Conservation (phyloP, 2,797 vertebrate species). For the Ambastaia sidthimunki region DNA sequence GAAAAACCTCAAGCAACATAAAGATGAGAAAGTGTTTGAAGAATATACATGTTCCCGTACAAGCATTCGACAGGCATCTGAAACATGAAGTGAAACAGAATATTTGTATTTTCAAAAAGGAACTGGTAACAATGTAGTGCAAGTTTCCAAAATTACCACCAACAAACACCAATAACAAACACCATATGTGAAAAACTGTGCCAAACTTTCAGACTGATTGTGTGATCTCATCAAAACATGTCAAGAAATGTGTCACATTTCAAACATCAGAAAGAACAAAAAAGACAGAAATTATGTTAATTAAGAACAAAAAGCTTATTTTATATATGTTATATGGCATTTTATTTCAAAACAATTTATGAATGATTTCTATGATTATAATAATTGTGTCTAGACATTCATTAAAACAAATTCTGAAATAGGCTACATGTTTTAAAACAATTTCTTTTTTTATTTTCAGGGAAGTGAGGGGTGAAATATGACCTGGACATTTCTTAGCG, state of each 20-base stretch:
- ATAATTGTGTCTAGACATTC: background rate
- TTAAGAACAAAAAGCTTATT: background rate
- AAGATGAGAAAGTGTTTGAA: conserved; percentile 6
- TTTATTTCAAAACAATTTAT: no score
- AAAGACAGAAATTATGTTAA: background rate
- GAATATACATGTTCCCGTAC: background rate
- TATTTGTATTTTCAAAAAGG: conserved; percentile 1
- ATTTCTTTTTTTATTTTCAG: background rate
- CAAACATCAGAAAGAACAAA: no score
- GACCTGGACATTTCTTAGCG: background rate
- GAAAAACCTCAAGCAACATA: background rate
- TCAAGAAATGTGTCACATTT: background rate
- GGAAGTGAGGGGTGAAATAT: background rate
- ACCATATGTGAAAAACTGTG: conserved; percentile 13
- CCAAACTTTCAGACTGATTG: background rate
- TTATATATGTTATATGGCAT: background rate
- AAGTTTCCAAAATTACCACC: conserved; percentile 23
- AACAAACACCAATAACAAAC: background rate
- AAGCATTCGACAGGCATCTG: conserved; percentile 12
- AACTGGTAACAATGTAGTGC: conserved; percentile 30
- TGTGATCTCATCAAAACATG: conserved; percentile 2
- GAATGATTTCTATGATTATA: no score
- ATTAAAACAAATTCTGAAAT: background rate
- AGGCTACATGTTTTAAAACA: background rate
- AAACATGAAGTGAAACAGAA: conserved; percentile 7